Base-by-base conservation (phyloP, 2,888 invertebrate genomes). In the Sthenelais limicola region DNA sequence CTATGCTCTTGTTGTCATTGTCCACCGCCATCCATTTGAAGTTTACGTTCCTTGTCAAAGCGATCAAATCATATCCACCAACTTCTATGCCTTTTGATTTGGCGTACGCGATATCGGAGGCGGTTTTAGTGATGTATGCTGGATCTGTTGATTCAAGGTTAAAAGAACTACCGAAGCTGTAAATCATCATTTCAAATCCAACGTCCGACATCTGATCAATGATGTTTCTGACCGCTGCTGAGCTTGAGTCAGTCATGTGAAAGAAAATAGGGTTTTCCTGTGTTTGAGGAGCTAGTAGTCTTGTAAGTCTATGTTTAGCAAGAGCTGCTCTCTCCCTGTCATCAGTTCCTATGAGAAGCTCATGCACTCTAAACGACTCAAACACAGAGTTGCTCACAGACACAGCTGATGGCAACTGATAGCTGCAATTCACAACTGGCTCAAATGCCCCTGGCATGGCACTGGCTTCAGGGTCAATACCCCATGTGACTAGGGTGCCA, bases 201-300 rank as follows among this genome's bases (percentile, higher is more conserved):
- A 79, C 79, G 15, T 79, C 79, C 15, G 73, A 73, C 74, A 79
- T 73, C 66, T 79, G 78, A 54, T 79, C 78, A 9, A 79, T 38
- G 49, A 72, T 66, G 4, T 3, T 15, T 18, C 68, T 24, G 26
- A 79, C 48, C 9, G 71, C 67, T 18, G n/a, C 30, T 18, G 74
- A 52, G 9, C 24, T 33, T 0, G 74, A 66, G 15, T 75, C 56
- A 0, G 68, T 73, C 74, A 77, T 75, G 68, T 79, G 79, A 67
- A 79, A 79, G 48, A 77, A 79, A 32, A 79, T 73, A 12, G 79
- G 79, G 47, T 78, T 78, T 52, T 78, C 72, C 38, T 74, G 74
- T 15, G 79, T 78, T n/a, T 79, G 79, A 21, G 79, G 79, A 15
- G 78, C 79, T 33, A 79, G 71, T n/a, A 78, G 51, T 21, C 79